These are phyloP conservation scores for Himalopsyche phryganea DNA, from an alignment of 1,140 invertebrate species.

Conservation along the genomic window DNA sequence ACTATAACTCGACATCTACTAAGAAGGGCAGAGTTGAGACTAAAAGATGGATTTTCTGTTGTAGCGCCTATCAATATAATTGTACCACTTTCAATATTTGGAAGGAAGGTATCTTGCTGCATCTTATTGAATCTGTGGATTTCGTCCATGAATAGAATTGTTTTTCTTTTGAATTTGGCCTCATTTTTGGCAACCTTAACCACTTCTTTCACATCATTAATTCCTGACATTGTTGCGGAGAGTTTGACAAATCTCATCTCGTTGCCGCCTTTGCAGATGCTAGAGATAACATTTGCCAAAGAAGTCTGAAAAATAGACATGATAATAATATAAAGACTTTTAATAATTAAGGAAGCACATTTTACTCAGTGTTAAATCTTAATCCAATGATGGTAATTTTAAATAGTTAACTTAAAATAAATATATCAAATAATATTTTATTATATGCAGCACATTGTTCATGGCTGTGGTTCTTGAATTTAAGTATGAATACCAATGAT, in stretches of 20 bases:
- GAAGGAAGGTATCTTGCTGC: constrained; percentile 77
- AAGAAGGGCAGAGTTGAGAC: constrained; percentile 74
- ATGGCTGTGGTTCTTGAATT: too few species aligned
- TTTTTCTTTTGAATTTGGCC: constrained; percentile 65
- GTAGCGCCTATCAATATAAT: constrained; percentile 82
- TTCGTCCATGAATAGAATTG: constrained; percentile 84
- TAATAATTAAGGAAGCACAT: too few species aligned
- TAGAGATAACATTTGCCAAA: constrained; percentile 71
- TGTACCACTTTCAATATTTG: constrained; percentile 76
- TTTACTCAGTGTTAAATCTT: too few species aligned
- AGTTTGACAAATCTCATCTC: constrained; percentile 68
- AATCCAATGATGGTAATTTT: too few species aligned
- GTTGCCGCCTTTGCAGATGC: constrained; percentile 59
- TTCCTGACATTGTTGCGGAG: constrained; percentile 72
- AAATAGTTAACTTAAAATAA: too few species aligned
- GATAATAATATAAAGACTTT: too few species aligned
- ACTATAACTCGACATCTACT: constrained; percentile 75
- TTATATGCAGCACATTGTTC: too few species aligned
- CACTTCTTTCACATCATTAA: constrained; percentile 74
- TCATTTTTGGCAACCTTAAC: constrained; percentile 73
- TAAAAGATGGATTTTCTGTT: constrained; percentile 86
- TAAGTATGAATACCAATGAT: too few species aligned
- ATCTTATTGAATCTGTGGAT: constrained; percentile 85
- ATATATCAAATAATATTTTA: too few species aligned
- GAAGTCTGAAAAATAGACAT: constrained; percentile 61